phyloP scores from a whole-genome alignment of 2,797 vertebrate species.

The Muraenolepis orangiensis region DNA sequence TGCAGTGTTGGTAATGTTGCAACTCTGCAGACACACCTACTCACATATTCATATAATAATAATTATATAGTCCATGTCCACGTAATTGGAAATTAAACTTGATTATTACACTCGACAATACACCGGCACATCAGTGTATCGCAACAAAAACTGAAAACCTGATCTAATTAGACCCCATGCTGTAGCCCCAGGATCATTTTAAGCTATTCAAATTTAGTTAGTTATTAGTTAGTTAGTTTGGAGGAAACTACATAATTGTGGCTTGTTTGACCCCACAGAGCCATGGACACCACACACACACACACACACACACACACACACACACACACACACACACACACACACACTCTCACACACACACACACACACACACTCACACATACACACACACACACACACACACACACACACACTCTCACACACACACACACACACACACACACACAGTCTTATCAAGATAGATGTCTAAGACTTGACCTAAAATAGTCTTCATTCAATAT shows the following conservation, averaged over 20 bases:
- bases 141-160: not conserved
- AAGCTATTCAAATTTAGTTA: not conserved
- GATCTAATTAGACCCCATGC: not conserved
- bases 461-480: not conserved
- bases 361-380: no score
- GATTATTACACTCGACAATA: not conserved
- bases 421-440: no score
- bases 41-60: not conserved
- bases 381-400: not conserved
- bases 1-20: no score
- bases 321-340: no score
- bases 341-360: no score
- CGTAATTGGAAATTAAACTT: not conserved
- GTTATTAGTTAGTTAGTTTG: not conserved
- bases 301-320: no score
- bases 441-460: not conserved
- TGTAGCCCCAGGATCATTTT: not conserved
- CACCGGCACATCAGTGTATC: not conserved
- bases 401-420: no score
- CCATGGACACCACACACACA: not conserved
- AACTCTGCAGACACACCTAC: no score
- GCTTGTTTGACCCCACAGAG: not conserved
- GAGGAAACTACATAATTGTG: not conserved
- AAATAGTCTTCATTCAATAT: not conserved
- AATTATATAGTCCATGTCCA: not conserved